Base-by-base conservation (phyloP, 2,888 invertebrate genomes). In the Stegana nigrithorax region DNA sequence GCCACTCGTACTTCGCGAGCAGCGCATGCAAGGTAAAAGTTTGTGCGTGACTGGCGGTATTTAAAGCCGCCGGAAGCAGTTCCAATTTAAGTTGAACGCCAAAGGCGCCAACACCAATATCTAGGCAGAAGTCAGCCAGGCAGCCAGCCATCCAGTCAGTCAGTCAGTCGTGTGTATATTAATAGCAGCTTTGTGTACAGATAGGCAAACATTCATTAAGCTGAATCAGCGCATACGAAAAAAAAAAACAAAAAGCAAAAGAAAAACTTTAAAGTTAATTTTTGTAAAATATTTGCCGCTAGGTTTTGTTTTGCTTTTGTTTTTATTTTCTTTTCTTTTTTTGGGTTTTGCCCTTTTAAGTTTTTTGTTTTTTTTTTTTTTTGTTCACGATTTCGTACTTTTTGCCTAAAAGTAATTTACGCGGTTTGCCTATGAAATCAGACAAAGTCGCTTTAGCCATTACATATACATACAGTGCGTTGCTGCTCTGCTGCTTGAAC, bases 31-130 rank as follows among this genome's bases (percentile, higher is more conserved):
- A 74, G 71, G 71, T 65, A 72, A 69, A 70, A 72, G 71, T 74
- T 75, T 74, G 82, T 84, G 84, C 84, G 84, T 84, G 84, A 84
- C 84, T 83, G 77, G 73, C 75, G 78, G 81, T 78, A 84, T 82
- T 84, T 84, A 82, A 80, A 81, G 75, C 77, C 73, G 72, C 81
- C 83, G 84, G 84, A 83, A 83, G 82, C 79, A 80, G 77, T 80
- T 82, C 81, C 83, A 83, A 83, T 83, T 82, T 83, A 83, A 83
- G 81, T 81, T 82, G 75, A 81, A 70, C 72, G 68, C 69, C 59
- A 62, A 66, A 58, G 65, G 68, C 63, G 25, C n/a, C 51, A 6
- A 27, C 73, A 62, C 67, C 72, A 72, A 65, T 75, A 59, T 68
- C 70, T 70, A 55, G 51, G 53, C 59, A 26, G 10, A n/a, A n/a